phyloP scores from a whole-genome alignment of 2,797 vertebrate genomes.

The Chiloscyllium punctatum region DNA sequence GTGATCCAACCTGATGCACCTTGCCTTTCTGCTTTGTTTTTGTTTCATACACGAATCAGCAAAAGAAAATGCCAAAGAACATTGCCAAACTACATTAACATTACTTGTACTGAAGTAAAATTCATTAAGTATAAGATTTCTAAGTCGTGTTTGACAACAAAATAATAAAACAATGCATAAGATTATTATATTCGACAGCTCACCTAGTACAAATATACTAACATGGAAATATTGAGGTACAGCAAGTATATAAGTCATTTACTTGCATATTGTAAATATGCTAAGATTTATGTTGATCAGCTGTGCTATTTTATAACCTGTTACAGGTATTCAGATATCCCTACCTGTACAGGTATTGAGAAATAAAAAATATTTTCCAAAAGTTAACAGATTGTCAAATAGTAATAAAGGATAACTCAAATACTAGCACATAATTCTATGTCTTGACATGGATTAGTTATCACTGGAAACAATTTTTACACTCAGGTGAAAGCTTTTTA shows the following conservation, averaged over 20 bases:
- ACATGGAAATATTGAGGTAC: neutral
- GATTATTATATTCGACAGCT: neutral
- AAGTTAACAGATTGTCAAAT: neutral
- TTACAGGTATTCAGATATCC: neutral
- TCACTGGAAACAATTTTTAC: neutral
- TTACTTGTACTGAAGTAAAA: neutral
- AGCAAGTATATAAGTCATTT: neutral
- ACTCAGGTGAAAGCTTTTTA: neutral
- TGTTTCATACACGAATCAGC: neutral
- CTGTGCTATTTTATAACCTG: neutral
- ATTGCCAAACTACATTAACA: neutral
- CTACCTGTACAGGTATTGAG: neutral
- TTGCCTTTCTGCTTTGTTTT: neutral
- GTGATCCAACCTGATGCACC: neutral
- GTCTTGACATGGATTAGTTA: neutral
- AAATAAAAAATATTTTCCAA: neutral
- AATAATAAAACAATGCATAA: neutral
- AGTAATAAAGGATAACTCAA: neutral
- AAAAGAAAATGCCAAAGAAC: neutral
- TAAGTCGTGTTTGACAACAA: neutral
- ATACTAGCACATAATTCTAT: neutral
- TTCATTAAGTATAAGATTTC: neutral
- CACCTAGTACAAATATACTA: neutral
- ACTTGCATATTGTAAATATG: neutral
- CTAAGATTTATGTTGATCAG: neutral